Conservation (phyloP, 2,113 vertebrate genomes). For the Ginglymostoma cirratum region DNA sequence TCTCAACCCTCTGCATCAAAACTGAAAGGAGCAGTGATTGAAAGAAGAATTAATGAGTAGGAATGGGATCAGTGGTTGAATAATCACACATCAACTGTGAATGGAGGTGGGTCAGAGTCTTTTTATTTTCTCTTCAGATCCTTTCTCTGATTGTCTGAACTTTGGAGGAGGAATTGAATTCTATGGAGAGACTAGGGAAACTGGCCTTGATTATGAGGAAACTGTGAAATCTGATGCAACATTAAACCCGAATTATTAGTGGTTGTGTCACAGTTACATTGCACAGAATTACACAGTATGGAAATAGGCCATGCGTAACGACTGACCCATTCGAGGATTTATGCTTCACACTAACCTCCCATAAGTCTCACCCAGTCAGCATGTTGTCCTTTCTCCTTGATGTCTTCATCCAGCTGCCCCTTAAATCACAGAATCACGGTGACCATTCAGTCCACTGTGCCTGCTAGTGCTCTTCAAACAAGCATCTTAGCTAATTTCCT, state of each 20-base stretch:
- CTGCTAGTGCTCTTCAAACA: no score
- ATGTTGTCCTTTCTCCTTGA: neutral
- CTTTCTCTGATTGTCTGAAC: neutral
- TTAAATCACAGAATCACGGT: neutral
- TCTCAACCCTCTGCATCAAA: no score
- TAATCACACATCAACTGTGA: neutral
- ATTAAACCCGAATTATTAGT: neutral
- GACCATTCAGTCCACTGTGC: no score
- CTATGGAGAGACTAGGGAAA: neutral
- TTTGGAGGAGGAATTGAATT: neutral
- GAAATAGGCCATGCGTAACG: neutral
- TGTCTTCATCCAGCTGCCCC: neutral
- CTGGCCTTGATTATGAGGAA: neutral
- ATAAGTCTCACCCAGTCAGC: neutral
- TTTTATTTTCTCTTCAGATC: neutral
- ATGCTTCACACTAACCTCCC: neutral
- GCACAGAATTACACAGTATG: neutral
- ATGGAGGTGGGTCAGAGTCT: neutral
- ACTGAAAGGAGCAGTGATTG: neutral
- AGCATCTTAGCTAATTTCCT: no score
- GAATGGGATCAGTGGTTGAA: neutral
- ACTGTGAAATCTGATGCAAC: neutral
- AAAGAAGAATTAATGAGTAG: neutral
- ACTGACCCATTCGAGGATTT: neutral
- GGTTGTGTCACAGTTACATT: neutral